These are phyloP conservation scores for Chondrilla cf. caribensis DNA, from an alignment of 37 sponge, comb jelly and placozoan species.

Conservation along the genomic window DNA sequence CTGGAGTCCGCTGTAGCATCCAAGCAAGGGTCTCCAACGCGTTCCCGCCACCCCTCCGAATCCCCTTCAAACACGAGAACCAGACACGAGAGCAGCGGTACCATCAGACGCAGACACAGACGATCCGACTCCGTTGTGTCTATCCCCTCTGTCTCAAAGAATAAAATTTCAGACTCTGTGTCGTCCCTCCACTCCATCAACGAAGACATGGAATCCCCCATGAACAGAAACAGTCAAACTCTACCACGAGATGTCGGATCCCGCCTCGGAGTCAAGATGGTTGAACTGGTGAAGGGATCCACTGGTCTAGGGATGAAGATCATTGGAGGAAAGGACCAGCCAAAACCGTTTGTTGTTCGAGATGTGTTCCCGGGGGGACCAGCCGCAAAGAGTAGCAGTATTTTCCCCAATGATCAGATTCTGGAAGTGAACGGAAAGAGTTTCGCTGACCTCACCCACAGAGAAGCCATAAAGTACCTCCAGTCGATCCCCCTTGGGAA, in stretches of 20 bases:
- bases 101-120: constrained; percentile 9
- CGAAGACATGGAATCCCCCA: background rate
- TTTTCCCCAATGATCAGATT: constrained; percentile 60
- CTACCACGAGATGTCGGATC: constrained; percentile 27
- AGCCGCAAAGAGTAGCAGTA: constrained; percentile 66
- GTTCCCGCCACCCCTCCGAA: background rate
- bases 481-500: constrained; percentile 65
- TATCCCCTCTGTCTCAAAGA: background rate
- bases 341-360: constrained; percentile 56
- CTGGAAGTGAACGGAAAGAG: constrained; percentile 58
- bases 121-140: constrained; percentile 18
- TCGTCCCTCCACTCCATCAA: constrained; percentile 12
- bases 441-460: constrained; percentile 47
- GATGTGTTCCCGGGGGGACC: constrained; percentile 73
- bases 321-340: constrained; percentile 38
- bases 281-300: constrained; percentile 71
- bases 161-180: background rate
- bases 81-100: constrained; percentile 9
- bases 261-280: constrained; percentile 33
- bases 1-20: constrained; percentile 21
- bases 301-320: constrained; percentile 79
- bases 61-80: background rate
- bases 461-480: constrained; percentile 50
- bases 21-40: constrained; percentile 15
- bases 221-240: background rate